A percentile compares a stretch with the other conserved stretches of the same genome.
Conservation (phyloP, 2,797 vertebrate genomes). For the Otolemur crassicaudatus region DNA sequence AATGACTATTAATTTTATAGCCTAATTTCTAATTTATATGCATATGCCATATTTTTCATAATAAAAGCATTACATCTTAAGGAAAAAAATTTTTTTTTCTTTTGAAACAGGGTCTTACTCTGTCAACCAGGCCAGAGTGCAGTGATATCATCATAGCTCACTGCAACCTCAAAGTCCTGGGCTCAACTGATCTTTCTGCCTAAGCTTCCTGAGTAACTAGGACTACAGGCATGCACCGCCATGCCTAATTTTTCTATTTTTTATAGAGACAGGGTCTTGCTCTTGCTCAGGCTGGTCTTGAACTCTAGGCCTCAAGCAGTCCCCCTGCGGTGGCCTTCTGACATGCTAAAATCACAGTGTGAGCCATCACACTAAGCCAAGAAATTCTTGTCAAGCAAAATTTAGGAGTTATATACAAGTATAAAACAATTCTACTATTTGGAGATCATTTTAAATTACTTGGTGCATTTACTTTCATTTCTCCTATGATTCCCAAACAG, state of each 20-base stretch:
- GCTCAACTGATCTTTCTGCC: too few species aligned
- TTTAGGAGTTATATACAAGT: background rate
- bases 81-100: background rate
- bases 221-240: too few species aligned
- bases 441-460: slow-evolving; percentile 40
- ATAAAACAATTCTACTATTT: slow-evolving; percentile 22
- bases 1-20: background rate
- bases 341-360: too few species aligned
- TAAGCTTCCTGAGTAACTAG: too few species aligned
- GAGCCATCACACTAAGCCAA: background rate
- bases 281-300: too few species aligned
- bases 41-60: background rate
- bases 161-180: too few species aligned
- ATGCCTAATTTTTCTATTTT: too few species aligned
- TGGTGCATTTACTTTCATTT: background rate
- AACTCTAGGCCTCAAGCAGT: too few species aligned
- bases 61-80: background rate
- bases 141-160: background rate
- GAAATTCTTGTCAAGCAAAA: slow-evolving; percentile 44
- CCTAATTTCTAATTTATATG: background rate
- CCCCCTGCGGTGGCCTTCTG: too few species aligned
- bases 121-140: background rate
- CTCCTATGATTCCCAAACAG: background rate
- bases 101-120: too few species aligned
- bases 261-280: too few species aligned